Evolutionary conservation across 1,140 invertebrate species (phyloP), one percentile per base, ranked within the genome.

Genomic region (Polypedilum pembai): DNA sequence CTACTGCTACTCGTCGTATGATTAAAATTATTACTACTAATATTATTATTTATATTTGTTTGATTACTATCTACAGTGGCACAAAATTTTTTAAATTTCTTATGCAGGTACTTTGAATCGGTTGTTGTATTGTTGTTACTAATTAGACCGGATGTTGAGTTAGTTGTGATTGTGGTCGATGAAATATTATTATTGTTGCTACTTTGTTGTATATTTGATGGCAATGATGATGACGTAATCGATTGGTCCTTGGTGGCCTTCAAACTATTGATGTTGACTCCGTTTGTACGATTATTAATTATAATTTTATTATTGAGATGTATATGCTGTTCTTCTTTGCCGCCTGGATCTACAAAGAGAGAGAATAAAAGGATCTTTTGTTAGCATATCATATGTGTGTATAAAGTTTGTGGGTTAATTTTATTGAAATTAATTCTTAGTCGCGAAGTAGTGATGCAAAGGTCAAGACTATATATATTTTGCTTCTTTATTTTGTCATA

Each of bases 41-140:
- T 20, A 41, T 66, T 18, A 74, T 33, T 21, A 72, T 41, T 40
- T n/a, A 72, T 73, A 33, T 63, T 77, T 75, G 63, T 77, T 75
- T 40, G n/a, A 74, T 69, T 74, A 69, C 33, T 72, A 66, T 77
- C 75, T 7, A 82, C 79, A 81, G 84, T 83, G 81, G 88, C 80
- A 85, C 90, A 90, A 76, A 91, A 88, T 84, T 94, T 93, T 83
- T 95, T 94, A 82, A 95, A 95, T 81, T 94, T 95, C 80, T 95
- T 95, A 80, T 95, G 92, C 82, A 93, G 85, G 85, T 95, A 95
- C 79, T 90, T 91, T 77, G 88, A 87, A 79, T 89, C 88, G 84
- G 86, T 87, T 85, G 87, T 88, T 77, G 86, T 85, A 75, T 84
- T 83, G 77, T 81, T 83, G 41, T 78, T 78, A 77, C 77, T 77